Percentiles rank a stretch among this genome's conserved stretches.
Conservation (phyloP, 2,113 vertebrate genomes). For the Tonatia bakeri region DNA sequence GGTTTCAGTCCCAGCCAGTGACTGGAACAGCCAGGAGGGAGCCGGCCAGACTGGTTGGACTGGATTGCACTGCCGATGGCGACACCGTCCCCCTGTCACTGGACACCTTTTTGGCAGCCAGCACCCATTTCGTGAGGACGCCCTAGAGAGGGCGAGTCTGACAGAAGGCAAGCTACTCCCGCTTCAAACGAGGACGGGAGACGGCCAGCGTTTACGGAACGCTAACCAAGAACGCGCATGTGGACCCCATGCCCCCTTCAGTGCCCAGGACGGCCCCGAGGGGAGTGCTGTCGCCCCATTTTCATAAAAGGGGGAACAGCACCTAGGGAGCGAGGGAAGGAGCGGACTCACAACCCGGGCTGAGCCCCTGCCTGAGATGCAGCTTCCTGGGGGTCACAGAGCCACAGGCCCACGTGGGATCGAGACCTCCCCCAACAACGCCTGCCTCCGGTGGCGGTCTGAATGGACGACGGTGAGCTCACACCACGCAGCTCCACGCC, state of each 20-base stretch:
- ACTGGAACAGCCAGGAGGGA: not conserved
- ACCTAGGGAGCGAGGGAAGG: not conserved
- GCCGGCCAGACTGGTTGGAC: not conserved
- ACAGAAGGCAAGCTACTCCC: too few species aligned
- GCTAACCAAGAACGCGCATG: rapidly evolving
- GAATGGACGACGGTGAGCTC: too few species aligned
- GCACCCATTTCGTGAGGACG: not conserved
- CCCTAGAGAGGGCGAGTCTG: not conserved
- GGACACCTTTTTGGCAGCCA: not conserved
- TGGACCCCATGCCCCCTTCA: rapidly evolving
- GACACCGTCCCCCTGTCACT: not conserved
- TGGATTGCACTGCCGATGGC: not conserved
- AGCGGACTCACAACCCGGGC: rapidly evolving
- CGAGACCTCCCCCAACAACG: not conserved
- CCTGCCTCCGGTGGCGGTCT: too few species aligned
- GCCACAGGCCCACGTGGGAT: too few species aligned
- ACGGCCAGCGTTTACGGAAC: rapidly evolving
- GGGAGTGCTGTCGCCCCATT: not conserved
- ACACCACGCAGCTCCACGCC: too few species aligned
- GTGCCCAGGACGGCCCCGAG: not conserved
- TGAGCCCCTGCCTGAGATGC: not conserved
- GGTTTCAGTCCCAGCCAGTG: not conserved
- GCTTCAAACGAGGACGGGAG: not conserved
- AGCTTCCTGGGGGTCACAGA: not conserved
- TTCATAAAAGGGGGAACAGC: not conserved